Evolutionary conservation across 2,888 invertebrate species (phyloP).

Genomic region (Brachyptera risi): DNA sequence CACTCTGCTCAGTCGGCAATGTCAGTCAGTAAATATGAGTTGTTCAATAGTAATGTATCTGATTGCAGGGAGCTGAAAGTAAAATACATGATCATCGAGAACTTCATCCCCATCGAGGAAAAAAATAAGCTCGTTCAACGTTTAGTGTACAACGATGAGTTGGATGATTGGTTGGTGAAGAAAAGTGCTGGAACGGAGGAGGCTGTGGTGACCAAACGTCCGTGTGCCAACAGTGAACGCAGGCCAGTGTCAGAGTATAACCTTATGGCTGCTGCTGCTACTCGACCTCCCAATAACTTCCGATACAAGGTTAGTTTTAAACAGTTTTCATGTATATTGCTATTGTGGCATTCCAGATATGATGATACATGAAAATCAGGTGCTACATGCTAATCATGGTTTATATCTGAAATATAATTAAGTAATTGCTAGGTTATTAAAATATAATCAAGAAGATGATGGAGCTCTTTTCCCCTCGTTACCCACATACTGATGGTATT

Average conservation of each 20-base stretch:
- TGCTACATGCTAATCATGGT: no score
- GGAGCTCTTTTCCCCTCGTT: not conserved
- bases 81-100: constrained; percentile 81
- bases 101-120: constrained; percentile 83
- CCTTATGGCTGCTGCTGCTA: constrained; percentile 34
- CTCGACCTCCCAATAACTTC: constrained; percentile 38
- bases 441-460: not conserved
- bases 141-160: constrained; percentile 76
- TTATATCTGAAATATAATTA: not conserved
- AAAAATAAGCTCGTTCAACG: constrained; percentile 68
- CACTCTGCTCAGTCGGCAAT: no score
- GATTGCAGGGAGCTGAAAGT: constrained; percentile 72
- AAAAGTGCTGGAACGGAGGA: constrained; percentile 27
- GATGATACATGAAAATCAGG: no score
- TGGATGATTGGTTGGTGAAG: constrained; percentile 66
- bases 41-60: not conserved
- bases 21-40: no score
- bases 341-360: no score
- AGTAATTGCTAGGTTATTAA: not conserved
- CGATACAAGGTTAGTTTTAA: constrained; percentile 39
- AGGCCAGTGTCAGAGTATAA: constrained; percentile 62
- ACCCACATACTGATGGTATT: not conserved
- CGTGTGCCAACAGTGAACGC: constrained; percentile 60
- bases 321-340: no score
- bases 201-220: constrained; percentile 50